These are phyloP conservation scores for Pectinophora gossypiella DNA, from an alignment of 1,140 invertebrate genomes.

Conservation along the genomic window DNA sequence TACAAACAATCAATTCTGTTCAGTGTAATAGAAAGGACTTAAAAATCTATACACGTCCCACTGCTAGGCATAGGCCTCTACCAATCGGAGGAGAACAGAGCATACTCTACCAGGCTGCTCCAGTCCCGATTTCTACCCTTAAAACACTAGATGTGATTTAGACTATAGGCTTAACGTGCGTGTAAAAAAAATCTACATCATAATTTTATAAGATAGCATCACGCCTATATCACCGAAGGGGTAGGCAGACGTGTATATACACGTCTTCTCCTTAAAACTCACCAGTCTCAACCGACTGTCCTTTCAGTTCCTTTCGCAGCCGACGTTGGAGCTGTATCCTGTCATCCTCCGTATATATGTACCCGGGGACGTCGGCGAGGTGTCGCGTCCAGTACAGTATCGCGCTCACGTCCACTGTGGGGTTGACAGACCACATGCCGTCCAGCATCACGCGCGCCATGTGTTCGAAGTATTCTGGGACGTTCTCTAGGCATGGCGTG, in stretches of 20 bases:
- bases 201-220: neutral
- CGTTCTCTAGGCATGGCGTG: conserved; percentile 55
- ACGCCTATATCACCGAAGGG: too few species aligned
- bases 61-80: too few species aligned
- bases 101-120: too few species aligned
- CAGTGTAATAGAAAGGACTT: too few species aligned
- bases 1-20: too few species aligned
- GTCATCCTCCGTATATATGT: conserved; percentile 47
- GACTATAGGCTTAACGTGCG: too few species aligned
- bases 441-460: conserved; percentile 64
- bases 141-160: too few species aligned
- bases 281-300: conserved; percentile 44
- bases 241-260: too few species aligned
- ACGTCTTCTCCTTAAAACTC: too few species aligned
- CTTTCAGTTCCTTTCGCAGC: conserved; percentile 30
- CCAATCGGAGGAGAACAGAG: too few species aligned
- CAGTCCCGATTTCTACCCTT: too few species aligned
- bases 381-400: conserved; percentile 45
- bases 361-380: conserved; percentile 54
- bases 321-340: conserved; percentile 31
- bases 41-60: too few species aligned
- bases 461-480: conserved; percentile 70
- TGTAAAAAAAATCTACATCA: neutral
- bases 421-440: conserved; percentile 64
- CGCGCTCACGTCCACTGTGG: conserved; percentile 40